Percentiles rank a stretch among this genome's conserved stretches.
These are phyloP conservation scores for Sturnira hondurensis DNA, from an alignment of 2,113 vertebrate species.

Conservation along the genomic window DNA sequence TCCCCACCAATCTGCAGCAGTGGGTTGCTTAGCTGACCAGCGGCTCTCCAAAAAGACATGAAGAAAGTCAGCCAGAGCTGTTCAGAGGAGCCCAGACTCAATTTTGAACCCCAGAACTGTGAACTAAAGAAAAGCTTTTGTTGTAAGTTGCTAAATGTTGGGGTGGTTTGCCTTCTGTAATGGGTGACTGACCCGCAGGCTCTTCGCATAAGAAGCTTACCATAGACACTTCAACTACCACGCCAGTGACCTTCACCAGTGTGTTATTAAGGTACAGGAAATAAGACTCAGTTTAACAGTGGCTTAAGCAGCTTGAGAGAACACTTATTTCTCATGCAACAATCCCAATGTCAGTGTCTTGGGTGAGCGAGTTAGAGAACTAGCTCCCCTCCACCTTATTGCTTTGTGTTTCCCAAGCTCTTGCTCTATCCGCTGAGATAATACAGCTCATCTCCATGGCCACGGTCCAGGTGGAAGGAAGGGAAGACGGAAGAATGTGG, in stretches of 20 bases:
- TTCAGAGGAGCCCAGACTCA: not conserved
- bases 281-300: not conserved
- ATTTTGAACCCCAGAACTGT: not conserved
- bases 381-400: too few relatives aligned
- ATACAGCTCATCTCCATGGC: not conserved
- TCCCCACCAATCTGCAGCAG: accelerated
- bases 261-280: not conserved
- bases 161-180: not conserved
- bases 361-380: not conserved
- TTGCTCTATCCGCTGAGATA: not conserved
- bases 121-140: not conserved
- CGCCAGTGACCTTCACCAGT: not conserved
- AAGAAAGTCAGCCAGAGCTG: not conserved
- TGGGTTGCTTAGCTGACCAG: not conserved
- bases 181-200: not conserved
- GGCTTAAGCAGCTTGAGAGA: too few relatives aligned
- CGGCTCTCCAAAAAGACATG: not conserved
- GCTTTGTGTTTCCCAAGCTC: not conserved
- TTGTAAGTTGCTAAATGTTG: not conserved
- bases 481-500: not conserved
- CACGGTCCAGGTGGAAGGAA: not conserved
- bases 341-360: not conserved
- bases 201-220: not conserved
- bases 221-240: not conserved
- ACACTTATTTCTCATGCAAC: not conserved